Evolutionary conservation across 1,140 invertebrate species (phyloP), one percentile per base, ranked within the genome.

Genomic region (Galendromus occidentalis): DNA sequence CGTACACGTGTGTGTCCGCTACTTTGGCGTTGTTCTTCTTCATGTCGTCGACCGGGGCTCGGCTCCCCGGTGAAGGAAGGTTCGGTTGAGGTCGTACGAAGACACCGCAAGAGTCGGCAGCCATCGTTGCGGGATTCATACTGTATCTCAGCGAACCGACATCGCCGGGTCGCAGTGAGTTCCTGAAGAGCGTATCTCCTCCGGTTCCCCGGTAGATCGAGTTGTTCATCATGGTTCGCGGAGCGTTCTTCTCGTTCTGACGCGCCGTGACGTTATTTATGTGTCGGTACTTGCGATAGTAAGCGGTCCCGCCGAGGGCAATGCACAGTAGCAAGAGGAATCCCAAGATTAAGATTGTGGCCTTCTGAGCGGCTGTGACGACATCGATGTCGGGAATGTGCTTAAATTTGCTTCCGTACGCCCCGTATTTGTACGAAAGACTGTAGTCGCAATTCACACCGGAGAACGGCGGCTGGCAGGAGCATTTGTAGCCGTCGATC

Each of bases 401-500:
- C 51, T 59, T 59, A 14, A 59, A 22, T 25, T 59, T 59, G 51
- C 25, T 29, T 20, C 51, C 51, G 33, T 59, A 59, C 2, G 51
- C 51, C 5, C 51, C 51, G 22, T 59, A 59, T 25, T 59, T 59
- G 51, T 59, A 59, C 14, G 51, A 18, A 14, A 59, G 25, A 9
- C 51, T 59, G 20, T 59, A 59, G 25, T 79, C 75, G 69, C 80
- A 82, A 25, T 68, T 70, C 20, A 74, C 73, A 18, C 80, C 80
- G 5, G 74, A 73, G 67, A 72, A 80, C 14, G 80, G 33, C 12
- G 51, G 51, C 9, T 18, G 25, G 20, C 51, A 59, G 25, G 51
- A 29, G 22, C 51, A 59, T 59, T 59, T 59, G 22, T 59, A 59
- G 51, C 51, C 51, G 51, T 59, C 51, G 51, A 59, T 59, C 1